phyloP scores from a whole-genome alignment of 2,888 invertebrate species.

The Zelleria hepariella region DNA sequence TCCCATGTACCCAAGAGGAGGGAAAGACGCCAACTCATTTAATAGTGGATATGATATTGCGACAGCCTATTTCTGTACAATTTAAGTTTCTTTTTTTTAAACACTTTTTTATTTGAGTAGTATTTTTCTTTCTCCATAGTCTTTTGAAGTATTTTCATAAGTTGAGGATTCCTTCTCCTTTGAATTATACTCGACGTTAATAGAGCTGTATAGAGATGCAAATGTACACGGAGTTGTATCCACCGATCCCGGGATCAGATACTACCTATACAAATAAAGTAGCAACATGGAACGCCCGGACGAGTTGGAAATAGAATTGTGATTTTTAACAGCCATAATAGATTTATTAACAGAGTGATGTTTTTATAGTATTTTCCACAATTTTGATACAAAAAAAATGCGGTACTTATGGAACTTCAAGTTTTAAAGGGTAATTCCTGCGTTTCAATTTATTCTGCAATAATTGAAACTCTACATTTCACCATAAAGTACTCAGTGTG shows the following conservation, averaged over 20 bases:
- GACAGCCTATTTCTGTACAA: too few relatives aligned
- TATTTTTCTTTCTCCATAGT: too few relatives aligned
- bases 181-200: background rate
- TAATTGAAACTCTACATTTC: background rate
- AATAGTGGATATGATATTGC: too few relatives aligned
- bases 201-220: background rate
- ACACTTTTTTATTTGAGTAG: too few relatives aligned
- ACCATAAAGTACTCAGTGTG: background rate
- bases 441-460: too few relatives aligned
- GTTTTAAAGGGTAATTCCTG: too few relatives aligned
- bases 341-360: too few relatives aligned
- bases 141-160: background rate
- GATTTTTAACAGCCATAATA: background rate
- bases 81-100: too few relatives aligned
- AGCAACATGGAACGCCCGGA: background rate
- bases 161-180: background rate
- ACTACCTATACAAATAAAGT: background rate
- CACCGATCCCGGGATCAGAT: too few relatives aligned
- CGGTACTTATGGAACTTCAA: background rate
- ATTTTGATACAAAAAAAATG: background rate
- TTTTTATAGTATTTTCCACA: background rate
- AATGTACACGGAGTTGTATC: background rate
- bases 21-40: too few relatives aligned
- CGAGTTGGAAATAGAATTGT: background rate
- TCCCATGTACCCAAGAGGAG: too few relatives aligned